Base-by-base conservation (phyloP, 2,113 vertebrate species). In the Nibea coibor region DNA sequence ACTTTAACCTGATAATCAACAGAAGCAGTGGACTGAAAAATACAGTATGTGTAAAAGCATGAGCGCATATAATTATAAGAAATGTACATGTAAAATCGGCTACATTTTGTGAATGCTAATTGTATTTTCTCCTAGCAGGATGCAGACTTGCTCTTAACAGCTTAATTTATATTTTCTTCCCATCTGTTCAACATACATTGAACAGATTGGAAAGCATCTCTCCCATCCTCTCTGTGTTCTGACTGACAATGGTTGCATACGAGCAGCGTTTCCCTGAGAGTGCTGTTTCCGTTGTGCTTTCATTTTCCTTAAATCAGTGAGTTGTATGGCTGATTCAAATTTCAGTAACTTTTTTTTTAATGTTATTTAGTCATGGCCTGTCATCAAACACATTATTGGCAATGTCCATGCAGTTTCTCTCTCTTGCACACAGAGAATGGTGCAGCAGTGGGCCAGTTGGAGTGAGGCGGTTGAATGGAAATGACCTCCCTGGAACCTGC, bases 401-500 rank as follows among this genome's bases (percentile, higher is more conserved):
- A 39, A 39, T 43, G 47, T 78, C 39, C 10, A 51, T 59, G 26
- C 39, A 2, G 6, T 48, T 65, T 58, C n/a, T 42, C 20, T 28
- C 22, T 75, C 1, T 31, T 35, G 67, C 74, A 51, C 50, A 75
- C 66, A 72, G 17, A 58, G 1, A 59, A 15, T 35, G 15, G 45
- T 81, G 75, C 78, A 74, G 85, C 51, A 63, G 66, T 61, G 54
- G 72, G 75, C 65, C 51, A n/a, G 72, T 53, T 45, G 75, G 59
- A 80, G 77, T 59, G 74, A 87, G 77, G 63, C 72, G 56, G 81
- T 76, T 84, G 82, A 91, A 88, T 91, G 77, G 78, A 91, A 91
- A 91, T 87, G 86, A 87, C 88, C 87, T 89, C 76, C 43, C 68
- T 62, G 80, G 75, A 84, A 61, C 84, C 86, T 85, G 90, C 87